Conservation (phyloP, 1,140 invertebrate species). For the Chionoecetes opilio region DNA sequence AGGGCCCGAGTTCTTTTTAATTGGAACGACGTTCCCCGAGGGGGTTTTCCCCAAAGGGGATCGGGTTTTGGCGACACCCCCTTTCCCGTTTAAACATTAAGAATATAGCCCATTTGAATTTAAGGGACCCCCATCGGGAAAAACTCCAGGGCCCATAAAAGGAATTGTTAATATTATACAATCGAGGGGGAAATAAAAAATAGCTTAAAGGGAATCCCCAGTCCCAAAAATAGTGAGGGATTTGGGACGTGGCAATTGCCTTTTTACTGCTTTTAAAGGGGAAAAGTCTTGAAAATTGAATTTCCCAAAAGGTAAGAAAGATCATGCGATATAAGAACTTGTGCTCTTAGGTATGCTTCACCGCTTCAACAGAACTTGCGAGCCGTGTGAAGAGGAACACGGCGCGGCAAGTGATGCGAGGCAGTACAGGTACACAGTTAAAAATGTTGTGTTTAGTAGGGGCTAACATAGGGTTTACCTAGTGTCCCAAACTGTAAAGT, state of each 20-base stretch:
- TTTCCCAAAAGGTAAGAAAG: neutral
- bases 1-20: neutral
- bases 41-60: neutral
- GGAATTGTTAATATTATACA: neutral
- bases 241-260: neutral
- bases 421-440: neutral
- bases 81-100: neutral
- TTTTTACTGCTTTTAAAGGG: neutral
- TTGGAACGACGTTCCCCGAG: neutral
- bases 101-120: neutral
- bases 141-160: neutral
- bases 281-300: neutral
- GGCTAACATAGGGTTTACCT: too few species aligned
- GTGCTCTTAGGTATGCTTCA: neutral
- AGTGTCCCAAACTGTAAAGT: too few species aligned
- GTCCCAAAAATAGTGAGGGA: neutral
- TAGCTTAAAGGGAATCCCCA: neutral
- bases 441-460: too few species aligned
- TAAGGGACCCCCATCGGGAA: neutral
- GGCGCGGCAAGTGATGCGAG: neutral
- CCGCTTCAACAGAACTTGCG: neutral
- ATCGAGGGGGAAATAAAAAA: neutral
- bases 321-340: neutral
- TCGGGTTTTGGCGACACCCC: neutral
- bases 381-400: neutral